Percentiles rank a stretch among this genome's conserved stretches.
phyloP scores from a whole-genome alignment of 2,797 vertebrate species.

The Emydoidea blandingii region DNA sequence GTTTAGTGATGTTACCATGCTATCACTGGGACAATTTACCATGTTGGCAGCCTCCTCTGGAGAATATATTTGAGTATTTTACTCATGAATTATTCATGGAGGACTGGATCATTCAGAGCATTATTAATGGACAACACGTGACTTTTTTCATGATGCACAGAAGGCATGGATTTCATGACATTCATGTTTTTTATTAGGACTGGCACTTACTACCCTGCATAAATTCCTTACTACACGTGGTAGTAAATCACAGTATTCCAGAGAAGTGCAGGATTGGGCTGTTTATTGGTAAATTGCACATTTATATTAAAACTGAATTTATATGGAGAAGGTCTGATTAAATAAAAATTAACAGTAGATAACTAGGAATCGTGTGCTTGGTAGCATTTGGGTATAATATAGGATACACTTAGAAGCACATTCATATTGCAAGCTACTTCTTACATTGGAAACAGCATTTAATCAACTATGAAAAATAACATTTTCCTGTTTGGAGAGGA shows the following conservation, averaged over 20 bases:
- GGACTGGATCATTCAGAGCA: not conserved
- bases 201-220: not conserved
- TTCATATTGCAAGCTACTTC: not conserved
- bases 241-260: not conserved
- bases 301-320: not conserved
- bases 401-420: not conserved
- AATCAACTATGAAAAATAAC: not conserved
- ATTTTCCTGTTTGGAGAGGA: not conserved
- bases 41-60: not conserved
- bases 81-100: not conserved
- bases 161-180: rapidly evolving
- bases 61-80: not conserved
- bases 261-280: not conserved
- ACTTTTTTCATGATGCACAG: not conserved
- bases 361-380: not conserved
- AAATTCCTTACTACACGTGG: not conserved
- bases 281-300: not conserved
- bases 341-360: not conserved
- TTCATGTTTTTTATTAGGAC: not conserved
- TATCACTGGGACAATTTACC: not conserved
- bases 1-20: not conserved
- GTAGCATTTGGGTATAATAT: not conserved
- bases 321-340: not conserved
- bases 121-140: rapidly evolving
- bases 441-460: not conserved